Base-by-base conservation (phyloP, 2,113 vertebrate genomes). In the Girardinichthys multiradiatus region DNA sequence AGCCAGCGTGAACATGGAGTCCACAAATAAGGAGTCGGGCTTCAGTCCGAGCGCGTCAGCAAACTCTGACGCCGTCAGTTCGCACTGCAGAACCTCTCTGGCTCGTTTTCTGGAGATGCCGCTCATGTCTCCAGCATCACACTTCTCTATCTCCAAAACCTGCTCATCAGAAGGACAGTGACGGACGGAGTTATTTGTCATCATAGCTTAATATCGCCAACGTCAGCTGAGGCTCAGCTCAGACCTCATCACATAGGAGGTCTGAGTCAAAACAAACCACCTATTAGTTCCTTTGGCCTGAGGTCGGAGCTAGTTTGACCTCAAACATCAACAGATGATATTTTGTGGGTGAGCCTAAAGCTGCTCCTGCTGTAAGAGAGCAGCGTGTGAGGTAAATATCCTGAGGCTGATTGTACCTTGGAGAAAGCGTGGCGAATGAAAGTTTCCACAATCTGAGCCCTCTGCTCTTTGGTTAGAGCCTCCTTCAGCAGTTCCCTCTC, bases 401-500 rank as follows among this genome's bases (percentile, higher is more conserved):
- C 72, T 69, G 67, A 72, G 70, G 64, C 54, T 81, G 71, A 70
- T 29, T 21, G n/a, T 87, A 98, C 98, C 95, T 98, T 94, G 57
- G 96, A 94, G 91, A 99, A 98, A 12, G 97, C 95, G 2, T 97
- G 96, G 69, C 97, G 95, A 81, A 99, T 98, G 92, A 99, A 99
- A 19, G 93, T 95, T 80, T 99, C 98, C 87, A 99, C 93, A 74
- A 97, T 96, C 83, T 94, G 82, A 76, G 91, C 95, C 72, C 98
- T 94, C 82, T 97, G 95, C 77, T 96, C 92, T 89, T 93, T 95
- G 65, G 96, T 99, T 69, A 98, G 93, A 0, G 98, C 97, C 66
- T 86, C 89, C 71, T 91, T 93, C 80, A 99, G 92, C 14, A 99
- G 92, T 29, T 89, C 89, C 57, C 91, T 92, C 89, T 98, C 96